Conservation (phyloP, 1,140 invertebrate species). For the Portunus trituberculatus region DNA sequence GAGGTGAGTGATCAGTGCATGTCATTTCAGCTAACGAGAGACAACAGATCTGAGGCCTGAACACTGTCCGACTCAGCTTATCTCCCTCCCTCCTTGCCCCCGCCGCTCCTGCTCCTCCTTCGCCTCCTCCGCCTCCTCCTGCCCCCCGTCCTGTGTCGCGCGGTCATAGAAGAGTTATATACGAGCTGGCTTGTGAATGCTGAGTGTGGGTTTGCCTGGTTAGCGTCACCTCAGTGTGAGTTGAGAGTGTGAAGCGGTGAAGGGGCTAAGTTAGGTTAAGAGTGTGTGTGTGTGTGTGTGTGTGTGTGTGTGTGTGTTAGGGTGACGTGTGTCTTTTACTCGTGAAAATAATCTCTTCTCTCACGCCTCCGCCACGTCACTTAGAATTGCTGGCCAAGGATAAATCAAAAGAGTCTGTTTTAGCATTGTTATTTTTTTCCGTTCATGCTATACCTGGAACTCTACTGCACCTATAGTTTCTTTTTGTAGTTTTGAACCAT, state of each 20-base stretch:
- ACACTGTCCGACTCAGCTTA: conserved; percentile 26
- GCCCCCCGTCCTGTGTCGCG: background rate
- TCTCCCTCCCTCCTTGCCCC: background rate
- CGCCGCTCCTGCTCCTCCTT: background rate
- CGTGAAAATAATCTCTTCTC: too few relatives aligned
- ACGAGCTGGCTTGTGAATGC: background rate
- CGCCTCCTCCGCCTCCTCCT: conserved; percentile 18
- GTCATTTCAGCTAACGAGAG: conserved; percentile 68
- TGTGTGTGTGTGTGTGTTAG: conserved; percentile 26
- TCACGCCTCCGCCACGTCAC: too few relatives aligned
- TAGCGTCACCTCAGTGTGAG: background rate
- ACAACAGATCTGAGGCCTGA: conserved; percentile 57
- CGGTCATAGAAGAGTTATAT: background rate
- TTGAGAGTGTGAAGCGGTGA: conserved; percentile 11
- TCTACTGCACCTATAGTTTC: too few relatives aligned
- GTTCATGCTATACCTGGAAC: too few relatives aligned
- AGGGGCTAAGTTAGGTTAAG: background rate
- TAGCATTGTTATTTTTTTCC: too few relatives aligned
- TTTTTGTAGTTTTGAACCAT: too few relatives aligned
- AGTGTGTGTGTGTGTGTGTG: background rate
- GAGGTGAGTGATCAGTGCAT: conserved; percentile 58
- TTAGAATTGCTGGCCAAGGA: too few relatives aligned
- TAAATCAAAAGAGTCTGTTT: too few relatives aligned
- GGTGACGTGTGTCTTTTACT: background rate
- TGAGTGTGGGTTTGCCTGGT: conserved; percentile 42